Percentiles rank a stretch among this genome's conserved stretches.
phyloP scores from a whole-genome alignment of 2,888 invertebrate species.

The Caenorhabditis panamensis region DNA sequence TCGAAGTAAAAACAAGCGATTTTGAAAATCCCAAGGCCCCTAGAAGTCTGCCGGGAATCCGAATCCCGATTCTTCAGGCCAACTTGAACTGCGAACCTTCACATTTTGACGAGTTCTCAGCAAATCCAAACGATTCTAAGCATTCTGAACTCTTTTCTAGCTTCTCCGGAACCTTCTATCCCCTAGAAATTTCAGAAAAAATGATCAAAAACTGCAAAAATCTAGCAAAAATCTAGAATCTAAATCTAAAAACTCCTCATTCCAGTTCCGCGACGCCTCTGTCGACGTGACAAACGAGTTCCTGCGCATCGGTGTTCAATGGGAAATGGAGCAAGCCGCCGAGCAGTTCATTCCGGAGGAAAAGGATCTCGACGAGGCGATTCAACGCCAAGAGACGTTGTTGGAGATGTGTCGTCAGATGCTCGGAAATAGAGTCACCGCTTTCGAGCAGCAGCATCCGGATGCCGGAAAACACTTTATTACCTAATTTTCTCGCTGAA shows the following conservation, averaged over 20 bases:
- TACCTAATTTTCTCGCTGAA: slow-evolving; percentile 20
- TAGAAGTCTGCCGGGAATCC: too few relatives aligned
- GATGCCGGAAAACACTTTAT: slow-evolving; percentile 48
- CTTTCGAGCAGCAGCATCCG: slow-evolving; percentile 7
- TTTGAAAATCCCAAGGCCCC: too few relatives aligned
- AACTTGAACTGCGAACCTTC: too few relatives aligned
- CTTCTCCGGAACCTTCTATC: too few relatives aligned
- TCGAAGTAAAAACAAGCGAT: too few relatives aligned
- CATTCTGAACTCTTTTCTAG: too few relatives aligned
- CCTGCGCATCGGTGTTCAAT: slow-evolving; percentile 61
- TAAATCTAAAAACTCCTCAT: slow-evolving; percentile 1
- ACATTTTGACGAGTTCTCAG: too few relatives aligned
- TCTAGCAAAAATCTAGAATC: neutral
- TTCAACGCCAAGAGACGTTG: slow-evolving; percentile 45
- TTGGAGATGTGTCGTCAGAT: slow-evolving; percentile 15
- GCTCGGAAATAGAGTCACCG: neutral
- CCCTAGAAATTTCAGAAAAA: too few relatives aligned
- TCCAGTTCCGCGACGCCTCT: slow-evolving; percentile 66
- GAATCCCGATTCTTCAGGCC: too few relatives aligned
- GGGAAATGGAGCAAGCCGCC: slow-evolving; percentile 60
- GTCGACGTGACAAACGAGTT: slow-evolving; percentile 64
- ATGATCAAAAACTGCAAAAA: neutral
- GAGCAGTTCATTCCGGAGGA: slow-evolving; percentile 47
- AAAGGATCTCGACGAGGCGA: slow-evolving; percentile 45
- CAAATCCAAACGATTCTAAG: too few relatives aligned